Evolutionary conservation across 2,113 vertebrate species (phyloP), one percentile per base, ranked within the genome.

Genomic region (Myocastor coypus): DNA sequence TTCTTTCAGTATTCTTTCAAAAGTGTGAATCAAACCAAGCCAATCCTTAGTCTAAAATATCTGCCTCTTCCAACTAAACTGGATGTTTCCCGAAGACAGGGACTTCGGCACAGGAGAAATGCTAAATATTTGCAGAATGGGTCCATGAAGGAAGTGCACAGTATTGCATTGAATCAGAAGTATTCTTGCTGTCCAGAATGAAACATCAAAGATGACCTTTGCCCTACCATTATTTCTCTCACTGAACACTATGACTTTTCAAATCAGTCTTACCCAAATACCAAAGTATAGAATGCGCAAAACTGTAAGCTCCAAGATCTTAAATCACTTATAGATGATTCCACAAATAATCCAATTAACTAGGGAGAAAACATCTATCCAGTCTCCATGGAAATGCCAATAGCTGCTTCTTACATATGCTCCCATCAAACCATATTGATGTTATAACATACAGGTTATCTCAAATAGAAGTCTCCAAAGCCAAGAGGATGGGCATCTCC

Each of bases 191-290:
- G 4, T 32, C 32, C 13, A 0, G 46, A 42, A 0, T 91, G 50
- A 59, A 52, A 7, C 46, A 71, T 77, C 87, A 95, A 82, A 89
- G 28, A 52, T 81, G 37, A 68, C 55, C 22, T 94, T 86, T 69
- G 3, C 30, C 57, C 57, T 92, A 16, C 7, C 68, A 85, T 92
- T 92, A 32, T 95, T 92, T 83, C 32, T 85, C 88, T 84, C 68
- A 63, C 28, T 75, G 11, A 93, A 81, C n/a, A 50, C n/a, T 26
- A 1, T 73, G 20, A 61, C 63, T 89, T 95, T 87, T 95, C 83
- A 73, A 64, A 59, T 93, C 80, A 80, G 16, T 80, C 34, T 50
- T 59, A 63, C 24, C 11, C 32, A 77, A 61, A 90, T 12, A 57
- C 42, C 71, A 57, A 61, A 94, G 34, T 37, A 89, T 19, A 78